A percentile compares a stretch with the other conserved stretches of the same genome.
Evolutionary conservation across 2,797 vertebrate species (phyloP).

Genomic region (Myripristis jacobus): DNA sequence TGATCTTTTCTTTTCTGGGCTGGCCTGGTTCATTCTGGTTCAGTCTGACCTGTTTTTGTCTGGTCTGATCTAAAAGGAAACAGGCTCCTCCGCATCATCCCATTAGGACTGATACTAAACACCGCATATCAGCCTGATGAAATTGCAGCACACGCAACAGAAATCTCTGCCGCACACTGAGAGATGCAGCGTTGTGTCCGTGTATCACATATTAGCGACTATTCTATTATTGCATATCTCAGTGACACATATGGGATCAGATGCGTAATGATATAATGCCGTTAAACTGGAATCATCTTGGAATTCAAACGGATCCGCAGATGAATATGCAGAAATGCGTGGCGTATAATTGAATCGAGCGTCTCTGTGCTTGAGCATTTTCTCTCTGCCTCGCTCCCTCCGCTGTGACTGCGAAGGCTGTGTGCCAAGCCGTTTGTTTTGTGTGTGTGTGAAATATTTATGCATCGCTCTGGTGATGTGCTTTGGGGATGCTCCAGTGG

Average conservation of each 20-base stretch:
- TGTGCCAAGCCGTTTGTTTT: conserved; percentile 66
- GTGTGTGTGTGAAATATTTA: conserved; percentile 71
- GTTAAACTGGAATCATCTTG: background rate
- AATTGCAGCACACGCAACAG: conserved; percentile 54
- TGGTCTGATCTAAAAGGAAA: conserved; percentile 47
- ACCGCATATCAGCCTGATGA: conserved; percentile 52
- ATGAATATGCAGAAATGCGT: conserved; percentile 50
- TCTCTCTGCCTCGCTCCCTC: conserved; percentile 41
- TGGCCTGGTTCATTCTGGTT: conserved; percentile 22
- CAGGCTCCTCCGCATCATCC: conserved; percentile 48
- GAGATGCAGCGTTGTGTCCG: background rate
- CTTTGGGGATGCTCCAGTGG: conserved; percentile 69
- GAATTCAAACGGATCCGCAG: conserved; percentile 4
- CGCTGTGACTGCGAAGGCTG: conserved; percentile 57
- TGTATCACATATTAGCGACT: background rate
- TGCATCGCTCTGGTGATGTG: conserved; percentile 67
- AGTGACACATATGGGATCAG: conserved; percentile 6
- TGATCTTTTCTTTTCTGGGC: background rate
- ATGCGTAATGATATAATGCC: background rate
- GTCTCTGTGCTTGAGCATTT: conserved; percentile 49
- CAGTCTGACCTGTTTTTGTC: conserved; percentile 8
- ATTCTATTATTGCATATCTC: background rate
- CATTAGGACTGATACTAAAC: conserved; percentile 63
- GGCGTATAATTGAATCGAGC: conserved; percentile 53
- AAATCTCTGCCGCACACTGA: conserved; percentile 46